Evolutionary conservation across 2,797 vertebrate genomes (phyloP).

Genomic region (Protonibea diacanthus): DNA sequence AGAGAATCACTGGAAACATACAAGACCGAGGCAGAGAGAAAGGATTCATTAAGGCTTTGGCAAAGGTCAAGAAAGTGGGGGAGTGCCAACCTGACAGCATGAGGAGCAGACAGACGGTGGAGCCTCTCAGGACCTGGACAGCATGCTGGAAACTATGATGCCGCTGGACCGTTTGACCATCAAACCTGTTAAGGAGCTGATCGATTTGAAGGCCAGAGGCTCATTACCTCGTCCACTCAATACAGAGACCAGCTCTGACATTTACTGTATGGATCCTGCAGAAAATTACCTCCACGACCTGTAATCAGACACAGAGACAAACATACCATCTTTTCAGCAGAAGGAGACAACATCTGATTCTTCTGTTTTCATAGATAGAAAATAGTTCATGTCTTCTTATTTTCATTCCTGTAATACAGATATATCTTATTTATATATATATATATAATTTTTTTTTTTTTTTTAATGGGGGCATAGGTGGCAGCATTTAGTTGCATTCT

Average conservation of each 20-base stretch:
- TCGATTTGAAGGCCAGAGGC: conserved; percentile 33
- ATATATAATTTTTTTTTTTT: background rate
- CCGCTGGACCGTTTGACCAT: conserved; percentile 33
- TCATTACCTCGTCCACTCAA: conserved; percentile 49
- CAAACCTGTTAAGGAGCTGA: conserved; percentile 42
- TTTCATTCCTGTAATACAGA: background rate
- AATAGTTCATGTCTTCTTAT: background rate
- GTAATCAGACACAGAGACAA: conserved; percentile 24
- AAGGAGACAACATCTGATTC: background rate
- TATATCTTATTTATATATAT: background rate
- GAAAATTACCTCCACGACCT: conserved; percentile 36
- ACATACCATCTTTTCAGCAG: background rate
- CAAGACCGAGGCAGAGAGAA: background rate
- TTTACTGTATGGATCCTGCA: conserved; percentile 47
- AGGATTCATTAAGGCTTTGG: conserved; percentile 26
- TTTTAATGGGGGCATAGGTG: too few relatives aligned
- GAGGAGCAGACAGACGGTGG: background rate
- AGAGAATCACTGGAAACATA: background rate
- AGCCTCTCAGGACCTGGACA: conserved; percentile 12
- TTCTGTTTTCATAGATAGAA: background rate
- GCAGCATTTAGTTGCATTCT: background rate
- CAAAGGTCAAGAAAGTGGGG: conserved; percentile 21
- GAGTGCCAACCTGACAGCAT: background rate
- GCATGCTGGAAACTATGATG: background rate
- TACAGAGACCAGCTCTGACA: conserved; percentile 45